These are phyloP conservation scores for Calosoma granatense DNA, from an alignment of 1,140 invertebrate genomes.

Conservation along the genomic window DNA sequence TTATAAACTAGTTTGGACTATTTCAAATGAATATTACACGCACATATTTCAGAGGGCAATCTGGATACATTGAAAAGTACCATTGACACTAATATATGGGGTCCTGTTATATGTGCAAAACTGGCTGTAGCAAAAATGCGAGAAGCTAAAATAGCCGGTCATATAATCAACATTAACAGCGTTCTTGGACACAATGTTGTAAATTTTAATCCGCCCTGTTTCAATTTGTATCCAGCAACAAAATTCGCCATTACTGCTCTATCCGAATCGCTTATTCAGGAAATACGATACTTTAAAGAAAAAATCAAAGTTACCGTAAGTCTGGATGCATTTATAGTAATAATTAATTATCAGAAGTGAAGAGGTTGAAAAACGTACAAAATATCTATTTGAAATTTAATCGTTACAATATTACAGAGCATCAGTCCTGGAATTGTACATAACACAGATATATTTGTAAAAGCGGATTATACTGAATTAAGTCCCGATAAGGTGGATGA, in stretches of 20 bases:
- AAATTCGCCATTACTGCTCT: conserved; percentile 52
- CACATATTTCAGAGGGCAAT: conserved; percentile 35
- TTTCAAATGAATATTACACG: too few relatives aligned
- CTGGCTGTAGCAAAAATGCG: conserved; percentile 39
- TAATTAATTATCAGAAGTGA: too few relatives aligned
- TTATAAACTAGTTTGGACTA: too few relatives aligned
- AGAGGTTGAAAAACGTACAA: neutral
- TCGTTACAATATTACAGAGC: conserved; percentile 19
- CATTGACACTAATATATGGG: conserved; percentile 24
- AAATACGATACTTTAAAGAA: conserved; percentile 41
- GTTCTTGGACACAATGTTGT: conserved; percentile 14
- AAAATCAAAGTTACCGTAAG: conserved; percentile 48
- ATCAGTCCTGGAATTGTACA: conserved; percentile 28
- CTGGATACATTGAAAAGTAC: conserved; percentile 25
- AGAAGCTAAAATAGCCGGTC: conserved; percentile 36
- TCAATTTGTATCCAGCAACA: conserved; percentile 45
- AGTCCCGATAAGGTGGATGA: neutral
- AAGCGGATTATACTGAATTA: neutral
- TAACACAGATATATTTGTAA: neutral
- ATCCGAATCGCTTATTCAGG: conserved; percentile 46
- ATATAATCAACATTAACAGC: conserved; percentile 18
- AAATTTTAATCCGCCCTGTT: conserved; percentile 12
- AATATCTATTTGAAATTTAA: conserved; percentile 1
- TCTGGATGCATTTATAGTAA: too few relatives aligned
- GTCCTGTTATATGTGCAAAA: conserved; percentile 34